phyloP scores from a whole-genome alignment of 2,888 invertebrate species.

The Microctonus hyperodae region DNA sequence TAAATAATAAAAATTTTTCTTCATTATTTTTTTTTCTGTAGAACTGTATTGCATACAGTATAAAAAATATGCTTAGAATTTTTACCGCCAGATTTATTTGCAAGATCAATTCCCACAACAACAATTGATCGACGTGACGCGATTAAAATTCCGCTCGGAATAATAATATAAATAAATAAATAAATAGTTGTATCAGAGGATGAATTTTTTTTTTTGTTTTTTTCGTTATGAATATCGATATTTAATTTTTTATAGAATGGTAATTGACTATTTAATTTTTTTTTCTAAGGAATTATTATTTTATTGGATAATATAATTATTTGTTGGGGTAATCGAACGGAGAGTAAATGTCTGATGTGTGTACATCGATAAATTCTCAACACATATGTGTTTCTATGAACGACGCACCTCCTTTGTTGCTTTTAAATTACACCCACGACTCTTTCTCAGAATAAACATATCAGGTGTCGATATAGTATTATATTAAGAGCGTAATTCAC shows the following conservation, averaged over 20 bases:
- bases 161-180: background rate
- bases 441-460: background rate
- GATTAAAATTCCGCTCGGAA: background rate
- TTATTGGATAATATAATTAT: background rate
- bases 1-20: too few relatives aligned
- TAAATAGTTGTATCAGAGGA: too few relatives aligned
- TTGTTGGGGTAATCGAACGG: background rate
- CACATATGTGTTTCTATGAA: background rate
- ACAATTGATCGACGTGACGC: constrained; percentile 13
- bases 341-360: background rate
- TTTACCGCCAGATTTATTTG: constrained; percentile 6
- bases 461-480: too few relatives aligned
- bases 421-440: background rate
- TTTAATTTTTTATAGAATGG: background rate
- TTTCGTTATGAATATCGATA: background rate
- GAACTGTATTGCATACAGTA: too few relatives aligned
- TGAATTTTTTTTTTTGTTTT: too few relatives aligned
- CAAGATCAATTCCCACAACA: background rate
- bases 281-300: background rate
- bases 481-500: background rate
- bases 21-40: background rate
- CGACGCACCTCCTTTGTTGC: background rate
- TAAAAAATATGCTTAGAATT: background rate
- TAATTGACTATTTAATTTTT: background rate
- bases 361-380: background rate